Evolutionary conservation across 64 coral and sea anemone genomes (phyloP).

Genomic region (Stichodactyla mertensii): DNA sequence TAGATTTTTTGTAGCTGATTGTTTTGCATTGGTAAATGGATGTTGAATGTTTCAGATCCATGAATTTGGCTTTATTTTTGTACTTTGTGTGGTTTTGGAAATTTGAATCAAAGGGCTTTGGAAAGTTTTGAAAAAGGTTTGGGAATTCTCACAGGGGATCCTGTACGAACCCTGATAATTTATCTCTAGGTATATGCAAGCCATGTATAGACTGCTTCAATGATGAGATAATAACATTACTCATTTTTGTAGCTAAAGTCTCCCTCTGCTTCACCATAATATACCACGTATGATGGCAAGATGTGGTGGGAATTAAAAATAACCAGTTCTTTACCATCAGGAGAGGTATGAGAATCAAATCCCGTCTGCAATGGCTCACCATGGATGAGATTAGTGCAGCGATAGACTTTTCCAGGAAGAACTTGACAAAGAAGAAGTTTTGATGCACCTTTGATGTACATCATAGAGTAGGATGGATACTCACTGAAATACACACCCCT

Average conservation of each 20-base stretch:
- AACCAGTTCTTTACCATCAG: constrained; percentile 81
- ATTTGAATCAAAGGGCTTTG: too few relatives aligned
- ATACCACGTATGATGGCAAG: constrained; percentile 74
- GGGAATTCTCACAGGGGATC: too few relatives aligned
- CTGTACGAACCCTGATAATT: too few relatives aligned
- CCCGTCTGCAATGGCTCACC: constrained; percentile 67
- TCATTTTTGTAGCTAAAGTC: constrained; percentile 43
- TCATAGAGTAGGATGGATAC: constrained; percentile 85
- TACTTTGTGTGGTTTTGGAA: too few relatives aligned
- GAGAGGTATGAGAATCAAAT: constrained; percentile 75
- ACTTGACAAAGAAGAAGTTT: constrained; percentile 77
- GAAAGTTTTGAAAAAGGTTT: too few relatives aligned
- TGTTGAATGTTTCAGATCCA: too few relatives aligned
- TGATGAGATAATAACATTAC: background rate
- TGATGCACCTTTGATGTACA: constrained; percentile 68
- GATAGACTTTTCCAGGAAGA: constrained; percentile 63
- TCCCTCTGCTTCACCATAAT: constrained; percentile 76
- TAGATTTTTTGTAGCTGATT: too few relatives aligned
- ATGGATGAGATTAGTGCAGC: constrained; percentile 73
- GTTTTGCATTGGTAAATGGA: too few relatives aligned
- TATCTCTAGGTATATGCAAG: too few relatives aligned
- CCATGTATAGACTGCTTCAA: too few relatives aligned
- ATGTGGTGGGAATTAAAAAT: constrained; percentile 76
- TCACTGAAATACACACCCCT: constrained; percentile 84
- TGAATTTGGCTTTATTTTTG: too few relatives aligned